Evolutionary conservation across 2,888 invertebrate genomes (phyloP).

Genomic region (Hypomecis atomaria): DNA sequence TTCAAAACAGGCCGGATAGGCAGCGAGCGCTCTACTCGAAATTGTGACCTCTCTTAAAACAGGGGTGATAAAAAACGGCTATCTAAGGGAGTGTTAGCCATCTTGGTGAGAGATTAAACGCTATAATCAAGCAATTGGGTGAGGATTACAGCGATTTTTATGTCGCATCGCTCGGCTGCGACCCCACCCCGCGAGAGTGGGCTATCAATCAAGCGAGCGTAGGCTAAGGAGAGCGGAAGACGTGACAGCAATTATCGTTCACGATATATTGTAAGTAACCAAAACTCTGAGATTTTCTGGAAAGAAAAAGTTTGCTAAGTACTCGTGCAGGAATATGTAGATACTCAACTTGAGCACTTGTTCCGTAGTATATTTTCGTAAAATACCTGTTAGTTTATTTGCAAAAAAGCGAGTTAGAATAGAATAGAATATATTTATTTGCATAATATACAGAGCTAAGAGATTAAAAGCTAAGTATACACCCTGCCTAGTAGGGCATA

Average conservation of each 20-base stretch:
- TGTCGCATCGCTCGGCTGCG: conserved; percentile 57
- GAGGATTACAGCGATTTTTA: conserved; percentile 80
- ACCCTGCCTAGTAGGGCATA: too few relatives aligned
- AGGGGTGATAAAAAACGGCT: conserved; percentile 67
- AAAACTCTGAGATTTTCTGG: conserved; percentile 4
- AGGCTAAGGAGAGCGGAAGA: conserved; percentile 27
- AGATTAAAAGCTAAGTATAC: too few relatives aligned
- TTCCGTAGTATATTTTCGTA: too few relatives aligned
- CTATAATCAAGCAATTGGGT: conserved; percentile 80
- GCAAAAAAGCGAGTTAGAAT: too few relatives aligned
- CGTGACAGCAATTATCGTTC: conserved; percentile 34
- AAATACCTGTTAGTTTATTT: too few relatives aligned
- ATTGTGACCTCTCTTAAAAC: conserved; percentile 55
- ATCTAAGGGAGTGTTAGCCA: conserved; percentile 56
- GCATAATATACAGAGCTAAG: too few relatives aligned
- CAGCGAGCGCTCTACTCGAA: not conserved
- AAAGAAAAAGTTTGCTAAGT: not conserved
- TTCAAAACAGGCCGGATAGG: conserved; percentile 5
- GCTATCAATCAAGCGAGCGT: conserved; percentile 42
- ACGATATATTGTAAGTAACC: conserved; percentile 15
- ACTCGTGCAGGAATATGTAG: too few relatives aligned
- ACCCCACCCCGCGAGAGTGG: conserved; percentile 38
- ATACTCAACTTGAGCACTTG: too few relatives aligned
- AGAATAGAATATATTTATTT: too few relatives aligned
- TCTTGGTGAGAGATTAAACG: conserved; percentile 76